These are phyloP conservation scores for Halcyon leucocephala DNA, from an alignment of 2,797 vertebrate genomes.

Conservation along the genomic window DNA sequence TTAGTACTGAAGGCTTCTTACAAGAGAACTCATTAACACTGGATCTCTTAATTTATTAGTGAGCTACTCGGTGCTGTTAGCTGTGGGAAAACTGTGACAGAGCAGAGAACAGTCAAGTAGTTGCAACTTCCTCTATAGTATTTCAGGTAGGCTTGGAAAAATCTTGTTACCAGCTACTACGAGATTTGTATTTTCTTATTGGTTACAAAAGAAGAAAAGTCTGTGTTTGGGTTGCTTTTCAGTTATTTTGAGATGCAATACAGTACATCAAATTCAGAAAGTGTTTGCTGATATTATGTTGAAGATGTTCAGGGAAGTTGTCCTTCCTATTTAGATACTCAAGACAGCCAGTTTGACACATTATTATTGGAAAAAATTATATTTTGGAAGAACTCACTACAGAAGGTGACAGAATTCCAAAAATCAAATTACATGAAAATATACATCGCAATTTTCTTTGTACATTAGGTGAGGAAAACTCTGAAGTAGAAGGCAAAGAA, in stretches of 20 bases:
- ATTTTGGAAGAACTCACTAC: conserved; percentile 99
- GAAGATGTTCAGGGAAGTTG: not conserved
- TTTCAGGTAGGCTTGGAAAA: not conserved
- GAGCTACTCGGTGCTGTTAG: not conserved
- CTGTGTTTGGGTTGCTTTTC: not conserved
- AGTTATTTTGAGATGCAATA: not conserved
- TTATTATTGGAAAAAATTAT: conserved; percentile 94
- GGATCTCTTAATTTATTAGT: not conserved
- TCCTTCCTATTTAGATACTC: conserved; percentile 62
- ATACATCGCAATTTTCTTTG: conserved; percentile 98
- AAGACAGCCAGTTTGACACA: conserved; percentile 79
- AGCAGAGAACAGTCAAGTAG: not conserved
- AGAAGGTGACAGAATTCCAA: conserved; percentile 94
- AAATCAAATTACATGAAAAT: conserved; percentile 98
- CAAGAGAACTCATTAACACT: not conserved
- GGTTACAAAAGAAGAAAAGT: not conserved
- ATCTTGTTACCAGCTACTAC: not conserved
- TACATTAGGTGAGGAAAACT: conserved; percentile 92
- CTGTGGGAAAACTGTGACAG: not conserved
- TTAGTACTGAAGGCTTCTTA: not conserved
- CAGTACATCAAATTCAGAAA: not conserved
- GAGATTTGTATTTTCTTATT: not conserved
- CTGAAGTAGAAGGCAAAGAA: conserved; percentile 80
- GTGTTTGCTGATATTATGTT: not conserved
- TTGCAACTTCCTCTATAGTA: not conserved